Percentiles rank a stretch among this genome's conserved stretches.
Evolutionary conservation across 2,888 invertebrate genomes (phyloP).

Genomic region (Diplolepis rosae): DNA sequence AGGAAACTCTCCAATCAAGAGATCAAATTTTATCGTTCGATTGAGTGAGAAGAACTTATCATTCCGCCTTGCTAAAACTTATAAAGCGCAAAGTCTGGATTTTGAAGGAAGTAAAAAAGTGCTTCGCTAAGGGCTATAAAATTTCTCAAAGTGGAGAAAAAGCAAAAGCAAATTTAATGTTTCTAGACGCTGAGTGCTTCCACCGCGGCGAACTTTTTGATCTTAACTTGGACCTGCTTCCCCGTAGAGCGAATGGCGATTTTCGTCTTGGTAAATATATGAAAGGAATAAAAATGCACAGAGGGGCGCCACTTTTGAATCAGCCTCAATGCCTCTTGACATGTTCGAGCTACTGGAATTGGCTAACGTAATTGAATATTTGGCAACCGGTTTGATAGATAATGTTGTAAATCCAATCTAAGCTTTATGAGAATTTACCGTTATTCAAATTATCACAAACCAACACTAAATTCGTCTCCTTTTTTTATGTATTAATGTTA

Average conservation of each 20-base stretch:
- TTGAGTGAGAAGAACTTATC: too few relatives aligned
- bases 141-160: neutral
- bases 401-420: constrained; percentile 1
- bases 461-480: neutral
- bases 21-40: too few relatives aligned
- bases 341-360: constrained; percentile 16
- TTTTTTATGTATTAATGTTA: neutral
- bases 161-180: neutral
- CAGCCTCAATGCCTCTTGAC: constrained; percentile 17
- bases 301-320: constrained; percentile 20
- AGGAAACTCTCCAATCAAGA: too few relatives aligned
- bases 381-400: constrained; percentile 23
- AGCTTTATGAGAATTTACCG: neutral
- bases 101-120: neutral
- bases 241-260: constrained; percentile 21
- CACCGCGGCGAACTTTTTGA: neutral
- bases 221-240: constrained; percentile 1
- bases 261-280: constrained; percentile 25
- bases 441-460: constrained; percentile 6
- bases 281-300: constrained; percentile 11
- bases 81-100: neutral
- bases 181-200: neutral
- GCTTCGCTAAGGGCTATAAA: neutral
- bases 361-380: constrained; percentile 25
- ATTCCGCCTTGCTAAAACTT: too few relatives aligned